phyloP scores from a whole-genome alignment of 2,797 vertebrate species.

The Prunella strophiata region DNA sequence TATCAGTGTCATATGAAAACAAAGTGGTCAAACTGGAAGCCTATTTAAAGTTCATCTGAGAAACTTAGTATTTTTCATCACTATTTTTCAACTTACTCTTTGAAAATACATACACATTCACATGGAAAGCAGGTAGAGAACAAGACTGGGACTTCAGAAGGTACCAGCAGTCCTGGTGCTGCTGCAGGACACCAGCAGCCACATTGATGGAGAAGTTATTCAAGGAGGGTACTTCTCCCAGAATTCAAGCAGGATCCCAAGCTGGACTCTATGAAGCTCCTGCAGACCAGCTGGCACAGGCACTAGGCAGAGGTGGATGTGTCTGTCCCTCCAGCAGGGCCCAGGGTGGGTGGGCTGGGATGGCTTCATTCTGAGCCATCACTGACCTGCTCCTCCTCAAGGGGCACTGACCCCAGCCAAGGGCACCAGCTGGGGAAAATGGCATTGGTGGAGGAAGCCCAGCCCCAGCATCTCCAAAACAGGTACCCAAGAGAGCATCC shows the following conservation, averaged over 20 bases:
- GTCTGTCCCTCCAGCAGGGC: not conserved
- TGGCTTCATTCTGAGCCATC: not conserved
- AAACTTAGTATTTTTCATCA: not conserved
- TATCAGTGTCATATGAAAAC: not conserved
- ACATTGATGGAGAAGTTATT: fast-evolving
- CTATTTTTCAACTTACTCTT: not conserved
- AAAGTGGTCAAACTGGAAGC: not conserved
- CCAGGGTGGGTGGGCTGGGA: not conserved
- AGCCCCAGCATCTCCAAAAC: not conserved
- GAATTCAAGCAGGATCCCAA: not conserved
- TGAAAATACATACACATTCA: not conserved
- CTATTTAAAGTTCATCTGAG: not conserved
- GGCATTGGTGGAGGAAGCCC: not conserved
- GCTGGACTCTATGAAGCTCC: not conserved
- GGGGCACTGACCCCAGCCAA: not conserved
- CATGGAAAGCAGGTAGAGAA: not conserved
- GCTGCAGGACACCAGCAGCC: not conserved
- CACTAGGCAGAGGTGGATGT: not conserved
- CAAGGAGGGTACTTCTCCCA: not conserved
- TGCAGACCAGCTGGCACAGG: not conserved
- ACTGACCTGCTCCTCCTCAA: not conserved
- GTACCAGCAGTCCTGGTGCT: not conserved
- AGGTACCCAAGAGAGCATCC: not conserved
- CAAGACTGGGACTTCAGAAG: not conserved
- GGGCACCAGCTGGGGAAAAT: not conserved